These are phyloP conservation scores for Calliphora vicina DNA, from an alignment of 1,140 invertebrate genomes.

Conservation along the genomic window DNA sequence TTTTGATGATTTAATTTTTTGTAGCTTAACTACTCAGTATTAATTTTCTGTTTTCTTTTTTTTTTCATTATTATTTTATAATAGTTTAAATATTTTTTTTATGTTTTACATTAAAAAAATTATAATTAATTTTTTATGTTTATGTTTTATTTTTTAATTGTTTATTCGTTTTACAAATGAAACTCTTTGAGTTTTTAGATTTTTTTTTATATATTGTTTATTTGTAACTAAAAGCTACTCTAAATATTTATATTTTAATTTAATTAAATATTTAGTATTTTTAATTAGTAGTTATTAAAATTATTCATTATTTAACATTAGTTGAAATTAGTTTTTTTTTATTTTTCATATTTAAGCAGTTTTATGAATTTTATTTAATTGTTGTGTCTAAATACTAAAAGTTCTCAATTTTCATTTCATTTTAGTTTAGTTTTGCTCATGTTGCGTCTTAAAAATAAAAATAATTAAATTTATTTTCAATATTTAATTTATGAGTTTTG, in stretches of 20 bases:
- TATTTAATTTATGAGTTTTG: slow-evolving; percentile 27
- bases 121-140: slow-evolving; percentile 15
- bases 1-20: neutral
- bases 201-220: neutral
- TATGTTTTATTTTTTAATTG: neutral
- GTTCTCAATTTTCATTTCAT: slow-evolving; percentile 8
- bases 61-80: slow-evolving; percentile 23
- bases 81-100: neutral
- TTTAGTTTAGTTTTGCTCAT: neutral
- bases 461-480: neutral
- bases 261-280: neutral
- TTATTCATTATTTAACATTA: no score
- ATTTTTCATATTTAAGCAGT: neutral
- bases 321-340: neutral
- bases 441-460: neutral
- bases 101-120: slow-evolving; percentile 10
- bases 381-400: neutral
- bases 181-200: slow-evolving; percentile 39
- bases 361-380: neutral
- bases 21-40: neutral
- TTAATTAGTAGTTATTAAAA: neutral
- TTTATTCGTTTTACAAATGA: slow-evolving; percentile 43
- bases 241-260: neutral
- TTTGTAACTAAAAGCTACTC: neutral
- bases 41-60: neutral